Base-by-base conservation (phyloP, 2,888 invertebrate species). In the Ennomos quercinarius region DNA sequence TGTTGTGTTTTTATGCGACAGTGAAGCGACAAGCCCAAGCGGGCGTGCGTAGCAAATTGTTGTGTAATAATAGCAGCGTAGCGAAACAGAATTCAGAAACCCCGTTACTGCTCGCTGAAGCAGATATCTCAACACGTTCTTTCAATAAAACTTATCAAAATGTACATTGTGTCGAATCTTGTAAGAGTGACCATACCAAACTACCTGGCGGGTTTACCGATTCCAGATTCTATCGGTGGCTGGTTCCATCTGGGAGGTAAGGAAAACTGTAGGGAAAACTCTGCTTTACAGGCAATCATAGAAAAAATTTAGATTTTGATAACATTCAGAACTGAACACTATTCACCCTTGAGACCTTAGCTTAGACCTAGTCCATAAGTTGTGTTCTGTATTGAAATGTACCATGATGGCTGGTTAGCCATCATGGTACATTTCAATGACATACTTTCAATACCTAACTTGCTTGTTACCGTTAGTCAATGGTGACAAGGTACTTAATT, bases 191-290 rank as follows among this genome's bases (percentile, higher is more conserved):
- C 95, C 43, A 86, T 98, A 71, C 98, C 98, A 6, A 96, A 97
- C 87, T 98, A 98, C 92, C 93, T 98, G 74, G 93, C 96, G 55
- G 94, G 94, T 80, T 92, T 98, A 67, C 98, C 98, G 13, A 95
- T 98, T 83, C 98, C 98, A 9, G 95, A 97, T 80, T 93, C 95
- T 10, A 86, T 98, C 70, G 95, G 96, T 66, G 98, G 98, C 80
- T 97, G 97, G 96, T 97, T 98, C 86, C 95, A 94, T 76, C 93
- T 98, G 68, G 96, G 97, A 89, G 93, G 98, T 98, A 76, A 83
- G 55, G 49, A 64, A 58, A 58, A 59, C 44, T 48, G 17, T 27
- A 27, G 27, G n/a, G 27, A 27, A 27, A 27, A 27, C 4, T 2
- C 27, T 27, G 27, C 6, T 6, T 27, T 27, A 27, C 6, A 27